Evolutionary conservation across 2,888 invertebrate species (phyloP), one percentile per base, ranked within the genome.

Genomic region (Leucophenga montana): DNA sequence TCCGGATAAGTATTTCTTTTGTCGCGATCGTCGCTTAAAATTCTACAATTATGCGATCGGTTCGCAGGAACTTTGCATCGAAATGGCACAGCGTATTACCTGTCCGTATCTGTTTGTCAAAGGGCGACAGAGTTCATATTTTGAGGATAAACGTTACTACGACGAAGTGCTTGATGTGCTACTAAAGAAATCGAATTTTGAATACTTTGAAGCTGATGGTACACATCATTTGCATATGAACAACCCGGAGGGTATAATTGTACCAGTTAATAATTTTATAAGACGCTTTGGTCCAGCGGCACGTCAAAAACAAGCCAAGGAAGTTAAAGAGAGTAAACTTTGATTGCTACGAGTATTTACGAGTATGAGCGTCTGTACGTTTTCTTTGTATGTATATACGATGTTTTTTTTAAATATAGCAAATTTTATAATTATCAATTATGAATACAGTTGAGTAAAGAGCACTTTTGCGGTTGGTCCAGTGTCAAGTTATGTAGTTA

Each of bases 151-250:
- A 77, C 89, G 90, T 71, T 90, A 91, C 79, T 91, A 91, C 70
- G 90, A 92, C 57, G 91, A 91, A 79, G 90, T 92, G 75, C 82
- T 92, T 18, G 90, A 92, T 68, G 80, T 91, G 20, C 83, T 94
- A 53, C 90, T 89, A 68, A 88, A 89, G 70, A 90, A 92, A 78
- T 86, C 88, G 0, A 90, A 92, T 71, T 93, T 92, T 78, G 91
- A 91, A 83, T 90, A 90, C 77, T 89, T 92, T 61, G 89, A 90
- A 70, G 88, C 93, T 0, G 90, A 92, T 66, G 94, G 94, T 1
- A 91, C 91, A 2, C 95, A 95, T 89, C 94, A 95, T 87, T 89
- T 93, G 70, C 95, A 95, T 88, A 90, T 95, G 76, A 93, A 92
- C 77, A 89, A 92, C 79, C 93, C 94, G 3, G 91, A 92, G 84